Base-by-base conservation (phyloP, 2,888 invertebrate species). In the Clistopyga incitator region DNA sequence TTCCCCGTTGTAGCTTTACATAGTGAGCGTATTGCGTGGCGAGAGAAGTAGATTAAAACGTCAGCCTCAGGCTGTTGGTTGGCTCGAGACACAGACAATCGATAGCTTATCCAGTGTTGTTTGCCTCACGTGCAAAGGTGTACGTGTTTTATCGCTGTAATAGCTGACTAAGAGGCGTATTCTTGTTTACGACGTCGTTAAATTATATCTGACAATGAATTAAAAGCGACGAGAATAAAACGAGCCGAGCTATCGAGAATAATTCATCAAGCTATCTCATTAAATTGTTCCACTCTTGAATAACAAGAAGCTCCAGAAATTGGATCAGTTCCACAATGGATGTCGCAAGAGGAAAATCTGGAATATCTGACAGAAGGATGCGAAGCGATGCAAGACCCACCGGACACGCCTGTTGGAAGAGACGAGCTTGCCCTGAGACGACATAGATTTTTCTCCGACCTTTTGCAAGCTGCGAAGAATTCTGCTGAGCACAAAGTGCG, bases 391-490 rank as follows among this genome's bases (percentile, higher is more conserved):
- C 94, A 94, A 84, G 95, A 96, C 85, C 95, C 96, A 86, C 97
- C 97, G 65, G 97, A 96, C 78, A 97, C 96, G 80, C 97, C 96
- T 18, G 96, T 97, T 64, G 97, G 97, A 76, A 95, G 96, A 81
- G 97, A 97, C 93, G 97, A 97, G 91, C 93, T 97, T 88, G 97
- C 97, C 85, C 93, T 97, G 88, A 95, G 96, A 85, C 94, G 97
- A 79, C 97, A 97, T 92, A 94, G 97, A 88, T 96, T 97, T 93
- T 97, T 97, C 93, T 96, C 97, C 75, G 97, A 97, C 91, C 94
- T 97, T 82, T 95, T 97, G 86, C 95, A 95, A 88, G 96, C 96
- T 87, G 96, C 96, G 61, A 95, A 96, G 90, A 96, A 96, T 87
- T 96, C 96, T 72, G 95, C 95, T 74, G 96, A 96, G 92, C 97